Base-by-base conservation (phyloP, 1,140 invertebrate species). In the Trichogramma pretiosum region DNA sequence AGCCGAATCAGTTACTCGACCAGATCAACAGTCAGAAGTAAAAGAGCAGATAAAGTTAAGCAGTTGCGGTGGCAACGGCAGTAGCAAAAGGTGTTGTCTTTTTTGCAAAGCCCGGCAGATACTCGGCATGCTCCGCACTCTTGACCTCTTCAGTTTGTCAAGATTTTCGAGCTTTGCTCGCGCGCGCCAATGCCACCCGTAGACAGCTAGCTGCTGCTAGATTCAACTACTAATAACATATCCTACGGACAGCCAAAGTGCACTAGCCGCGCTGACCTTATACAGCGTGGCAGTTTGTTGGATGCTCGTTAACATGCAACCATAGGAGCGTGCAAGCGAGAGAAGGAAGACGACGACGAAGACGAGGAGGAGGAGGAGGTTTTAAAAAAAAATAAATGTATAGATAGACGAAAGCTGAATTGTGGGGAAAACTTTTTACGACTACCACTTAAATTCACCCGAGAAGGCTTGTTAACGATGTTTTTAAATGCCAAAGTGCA, bases 351-450 rank as follows among this genome's bases (percentile, higher is more conserved):
- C n/a, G n/a, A n/a, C n/a, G n/a, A n/a, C n/a, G n/a, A n/a, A n/a
- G n/a, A n/a, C n/a, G n/a, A n/a, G n/a, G n/a, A n/a, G n/a, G n/a
- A n/a, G n/a, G n/a, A n/a, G n/a, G n/a, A n/a, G n/a, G n/a, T n/a
- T n/a, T n/a, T n/a, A n/a, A n/a, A n/a, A n/a, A n/a, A n/a, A n/a
- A n/a, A n/a, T n/a, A n/a, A n/a, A n/a, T n/a, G n/a, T n/a, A n/a
- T n/a, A n/a, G n/a, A n/a, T n/a, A n/a, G n/a, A n/a, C n/a, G 35
- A 14, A 13, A 18, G 24, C 24, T 49, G 9, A 18, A 1, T 38
- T 44, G 42, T 10, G 42, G 22, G 21, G 9, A 14, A 49, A 49
- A 44, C 19, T 44, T 37, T 38, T 43, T 49, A 18, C 16, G 33
- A 43, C n/a, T 38, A 19, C 0, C 33, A 37, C 39, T 36, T 22